These are phyloP conservation scores for Emydocephalus ijimae DNA, from an alignment of 2,113 vertebrate genomes.

Conservation along the genomic window DNA sequence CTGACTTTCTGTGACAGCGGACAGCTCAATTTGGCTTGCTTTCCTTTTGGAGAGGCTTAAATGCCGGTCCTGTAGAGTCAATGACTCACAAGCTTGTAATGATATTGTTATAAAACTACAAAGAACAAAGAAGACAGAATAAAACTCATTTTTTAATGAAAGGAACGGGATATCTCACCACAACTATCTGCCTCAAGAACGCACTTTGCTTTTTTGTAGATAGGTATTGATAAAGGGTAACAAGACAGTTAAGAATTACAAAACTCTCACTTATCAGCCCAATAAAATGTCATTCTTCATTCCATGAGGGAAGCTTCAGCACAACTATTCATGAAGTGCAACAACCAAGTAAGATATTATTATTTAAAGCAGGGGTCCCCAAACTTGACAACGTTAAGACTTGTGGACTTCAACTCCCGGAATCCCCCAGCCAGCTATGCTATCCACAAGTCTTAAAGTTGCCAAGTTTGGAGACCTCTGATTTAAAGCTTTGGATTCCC, in stretches of 20 bases:
- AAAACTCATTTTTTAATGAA: not conserved
- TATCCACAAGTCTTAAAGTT: too few species aligned
- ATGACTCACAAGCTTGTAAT: not conserved
- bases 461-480: too few species aligned
- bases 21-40: not conserved
- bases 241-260: not conserved
- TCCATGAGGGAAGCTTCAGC: not conserved
- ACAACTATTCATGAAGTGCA: not conserved
- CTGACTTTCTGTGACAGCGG: not conserved
- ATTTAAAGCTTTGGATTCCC: not conserved
- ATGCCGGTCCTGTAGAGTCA: not conserved
- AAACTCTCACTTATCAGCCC: not conserved
- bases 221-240: not conserved
- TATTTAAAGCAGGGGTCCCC: too few species aligned
- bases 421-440: too few species aligned
- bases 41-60: not conserved
- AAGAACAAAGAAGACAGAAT: not conserved
- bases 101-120: not conserved
- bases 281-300: not conserved
- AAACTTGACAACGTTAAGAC: too few species aligned
- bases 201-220: not conserved
- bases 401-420: too few species aligned
- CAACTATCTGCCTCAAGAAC: not conserved
- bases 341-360: not conserved
- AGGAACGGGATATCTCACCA: not conserved